Evolutionary conservation across 2,888 invertebrate species (phyloP).

Genomic region (Eupeodes luniger): DNA sequence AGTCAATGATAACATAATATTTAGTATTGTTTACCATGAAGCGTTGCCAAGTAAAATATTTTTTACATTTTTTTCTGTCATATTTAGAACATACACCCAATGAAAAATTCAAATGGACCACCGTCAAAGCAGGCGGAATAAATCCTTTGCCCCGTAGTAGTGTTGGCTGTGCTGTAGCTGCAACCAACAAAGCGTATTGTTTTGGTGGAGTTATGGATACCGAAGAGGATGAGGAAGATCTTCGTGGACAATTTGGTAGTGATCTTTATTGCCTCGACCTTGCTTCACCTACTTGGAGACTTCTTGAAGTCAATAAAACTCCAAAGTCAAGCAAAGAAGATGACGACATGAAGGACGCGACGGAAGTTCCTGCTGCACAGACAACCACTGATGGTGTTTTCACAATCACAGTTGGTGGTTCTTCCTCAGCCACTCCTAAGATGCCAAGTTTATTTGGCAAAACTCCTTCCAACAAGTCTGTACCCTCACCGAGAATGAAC

Average conservation of each 20-base stretch:
- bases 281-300: conserved; percentile 88
- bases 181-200: conserved; percentile 89
- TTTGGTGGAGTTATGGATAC: conserved; percentile 95
- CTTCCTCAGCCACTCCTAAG: conserved; percentile 60
- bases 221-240: conserved; percentile 92
- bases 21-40: no score
- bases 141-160: conserved; percentile 89
- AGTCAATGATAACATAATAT: no score
- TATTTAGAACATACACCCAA: conserved; percentile 86
- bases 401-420: conserved; percentile 89
- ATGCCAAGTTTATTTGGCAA: conserved; percentile 78
- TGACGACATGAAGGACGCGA: conserved; percentile 51
- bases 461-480: conserved; percentile 79
- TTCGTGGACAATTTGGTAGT: conserved; percentile 92
- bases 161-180: conserved; percentile 87
- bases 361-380: conserved; percentile 63
- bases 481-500: conserved; percentile 91
- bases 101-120: conserved; percentile 90
- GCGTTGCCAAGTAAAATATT: neutral
- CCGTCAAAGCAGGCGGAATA: conserved; percentile 88
- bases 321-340: conserved; percentile 78
- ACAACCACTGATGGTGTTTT: conserved; percentile 92
- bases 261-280: conserved; percentile 91
- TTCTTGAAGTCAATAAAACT: conserved; percentile 85
- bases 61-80: neutral